phyloP scores from a whole-genome alignment of 2,888 invertebrate genomes.

The Apodemia duryi region DNA sequence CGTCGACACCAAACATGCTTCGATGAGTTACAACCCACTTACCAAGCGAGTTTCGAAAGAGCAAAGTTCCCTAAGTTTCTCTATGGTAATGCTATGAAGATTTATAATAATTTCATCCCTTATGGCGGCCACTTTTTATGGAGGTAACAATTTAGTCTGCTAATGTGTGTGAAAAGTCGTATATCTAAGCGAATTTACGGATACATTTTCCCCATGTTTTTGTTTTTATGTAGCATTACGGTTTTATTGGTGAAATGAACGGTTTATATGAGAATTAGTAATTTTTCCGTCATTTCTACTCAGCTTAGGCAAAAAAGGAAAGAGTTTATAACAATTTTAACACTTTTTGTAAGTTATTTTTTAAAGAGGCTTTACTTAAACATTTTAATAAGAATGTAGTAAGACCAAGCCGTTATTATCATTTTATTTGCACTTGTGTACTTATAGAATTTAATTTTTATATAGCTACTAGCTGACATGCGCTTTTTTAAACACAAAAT shows the following conservation, averaged over 20 bases:
- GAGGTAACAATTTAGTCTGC: slow-evolving; percentile 58
- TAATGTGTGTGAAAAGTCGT: slow-evolving; percentile 53
- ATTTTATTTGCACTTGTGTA: too few relatives aligned
- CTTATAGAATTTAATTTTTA: too few relatives aligned
- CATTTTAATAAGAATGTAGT: too few relatives aligned
- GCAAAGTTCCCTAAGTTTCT: slow-evolving; percentile 71
- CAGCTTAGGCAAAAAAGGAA: not conserved
- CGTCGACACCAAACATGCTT: slow-evolving; percentile 44
- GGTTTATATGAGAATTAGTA: not conserved
- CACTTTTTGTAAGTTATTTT: too few relatives aligned
- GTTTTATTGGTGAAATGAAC: slow-evolving; percentile 1
- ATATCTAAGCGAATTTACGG: slow-evolving; percentile 36
- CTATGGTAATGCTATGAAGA: slow-evolving; percentile 76
- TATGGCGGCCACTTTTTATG: slow-evolving; percentile 59
- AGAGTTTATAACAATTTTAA: too few relatives aligned
- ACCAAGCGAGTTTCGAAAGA: slow-evolving; percentile 64
- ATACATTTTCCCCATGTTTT: slow-evolving; percentile 31
- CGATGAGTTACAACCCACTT: slow-evolving; percentile 74
- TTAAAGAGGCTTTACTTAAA: too few relatives aligned
- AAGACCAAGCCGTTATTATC: too few relatives aligned
- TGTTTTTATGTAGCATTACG: slow-evolving; percentile 8
- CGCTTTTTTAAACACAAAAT: too few relatives aligned
- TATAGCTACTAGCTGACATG: too few relatives aligned
- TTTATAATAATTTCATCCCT: slow-evolving; percentile 73
- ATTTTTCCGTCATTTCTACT: not conserved